These are phyloP conservation scores for Leptinotarsa lineolata DNA, from an alignment of 1,140 invertebrate genomes.

Conservation along the genomic window DNA sequence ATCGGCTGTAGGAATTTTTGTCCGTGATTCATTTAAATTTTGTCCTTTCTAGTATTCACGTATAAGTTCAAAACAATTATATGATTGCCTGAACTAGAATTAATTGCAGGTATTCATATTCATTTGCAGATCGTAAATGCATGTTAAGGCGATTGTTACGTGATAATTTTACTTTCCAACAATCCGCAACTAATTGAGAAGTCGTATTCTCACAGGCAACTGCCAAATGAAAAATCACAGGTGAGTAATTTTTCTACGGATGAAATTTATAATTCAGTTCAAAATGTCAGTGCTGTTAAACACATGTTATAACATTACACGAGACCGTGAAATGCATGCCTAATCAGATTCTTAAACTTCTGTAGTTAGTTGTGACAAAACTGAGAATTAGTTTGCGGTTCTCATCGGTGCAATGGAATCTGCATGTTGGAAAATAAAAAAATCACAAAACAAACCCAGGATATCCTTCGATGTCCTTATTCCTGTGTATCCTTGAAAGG, in stretches of 20 bases:
- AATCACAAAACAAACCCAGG: conserved; percentile 19
- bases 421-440: conserved; percentile 13
- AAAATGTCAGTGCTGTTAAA: too few species aligned
- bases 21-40: too few species aligned
- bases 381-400: background rate
- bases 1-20: too few species aligned
- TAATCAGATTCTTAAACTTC: background rate
- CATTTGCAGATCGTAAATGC: background rate
- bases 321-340: too few species aligned
- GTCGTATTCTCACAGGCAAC: background rate
- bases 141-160: background rate
- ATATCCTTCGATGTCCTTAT: background rate
- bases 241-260: too few species aligned
- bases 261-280: too few species aligned
- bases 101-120: background rate
- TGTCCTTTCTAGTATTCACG: too few species aligned
- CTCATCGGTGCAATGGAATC: background rate
- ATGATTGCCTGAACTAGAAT: background rate
- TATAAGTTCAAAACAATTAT: background rate
- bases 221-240: too few species aligned
- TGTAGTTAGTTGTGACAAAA: background rate
- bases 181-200: background rate
- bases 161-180: conserved; percentile 8
- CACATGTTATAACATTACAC: too few species aligned
- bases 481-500: conserved; percentile 6